Evolutionary conservation across 2,113 vertebrate genomes (phyloP).

Genomic region (Salvelinus alpinus): DNA sequence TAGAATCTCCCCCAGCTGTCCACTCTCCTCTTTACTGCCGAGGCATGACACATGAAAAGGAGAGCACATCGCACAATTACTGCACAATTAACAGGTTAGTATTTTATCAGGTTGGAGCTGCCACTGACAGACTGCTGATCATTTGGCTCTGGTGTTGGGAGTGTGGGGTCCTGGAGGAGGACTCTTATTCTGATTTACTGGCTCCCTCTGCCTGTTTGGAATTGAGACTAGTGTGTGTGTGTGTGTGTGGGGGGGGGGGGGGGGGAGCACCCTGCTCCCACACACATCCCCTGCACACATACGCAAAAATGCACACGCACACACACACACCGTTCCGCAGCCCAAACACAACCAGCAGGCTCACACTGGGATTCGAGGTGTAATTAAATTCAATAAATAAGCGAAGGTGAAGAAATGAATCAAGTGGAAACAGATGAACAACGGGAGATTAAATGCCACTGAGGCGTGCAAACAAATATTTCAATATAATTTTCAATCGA

Average conservation of each 20-base stretch:
- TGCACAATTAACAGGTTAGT: conserved; percentile 67
- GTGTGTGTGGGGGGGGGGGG: background rate
- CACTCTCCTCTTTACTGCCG: conserved; percentile 56
- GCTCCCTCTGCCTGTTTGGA: conserved; percentile 39
- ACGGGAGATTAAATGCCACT: conserved; percentile 81
- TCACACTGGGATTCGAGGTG: conserved; percentile 71
- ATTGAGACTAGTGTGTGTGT: conserved; percentile 10
- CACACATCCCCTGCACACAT: background rate
- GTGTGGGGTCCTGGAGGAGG: conserved; percentile 45
- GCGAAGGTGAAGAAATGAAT: conserved; percentile 82
- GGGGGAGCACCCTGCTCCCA: conserved; percentile 33
- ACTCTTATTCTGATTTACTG: conserved; percentile 60
- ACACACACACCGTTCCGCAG: conserved; percentile 37
- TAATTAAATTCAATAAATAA: conserved; percentile 85
- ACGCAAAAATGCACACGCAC: conserved; percentile 1
- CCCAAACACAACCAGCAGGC: conserved; percentile 32
- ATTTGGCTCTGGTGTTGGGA: conserved; percentile 56
- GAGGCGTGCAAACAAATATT: conserved; percentile 81
- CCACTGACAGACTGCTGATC: conserved; percentile 62
- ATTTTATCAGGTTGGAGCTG: conserved; percentile 65
- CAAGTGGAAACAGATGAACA: conserved; percentile 82
- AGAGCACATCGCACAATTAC: conserved; percentile 68
- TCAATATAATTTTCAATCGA: conserved; percentile 74
- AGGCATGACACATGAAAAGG: conserved; percentile 64
- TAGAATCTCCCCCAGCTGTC: conserved; percentile 4